A percentile compares a stretch with the other conserved stretches of the same genome.
phyloP scores from a whole-genome alignment of 2,797 vertebrate genomes.

The Morus bassanus region DNA sequence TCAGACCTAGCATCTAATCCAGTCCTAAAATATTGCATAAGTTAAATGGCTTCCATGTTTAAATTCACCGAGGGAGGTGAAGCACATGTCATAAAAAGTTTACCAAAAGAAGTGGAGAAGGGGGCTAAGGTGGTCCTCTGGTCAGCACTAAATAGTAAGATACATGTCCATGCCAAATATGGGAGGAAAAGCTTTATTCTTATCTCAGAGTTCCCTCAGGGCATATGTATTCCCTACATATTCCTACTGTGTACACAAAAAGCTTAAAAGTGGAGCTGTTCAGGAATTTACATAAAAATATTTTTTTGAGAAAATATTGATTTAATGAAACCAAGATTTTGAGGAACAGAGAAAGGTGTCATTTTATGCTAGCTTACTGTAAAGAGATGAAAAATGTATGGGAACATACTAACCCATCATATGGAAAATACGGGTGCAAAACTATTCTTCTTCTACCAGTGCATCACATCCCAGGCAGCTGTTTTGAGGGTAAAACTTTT shows the following conservation, averaged over 20 bases:
- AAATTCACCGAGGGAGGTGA: background rate
- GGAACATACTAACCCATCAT: background rate
- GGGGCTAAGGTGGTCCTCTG: background rate
- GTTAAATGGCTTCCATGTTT: background rate
- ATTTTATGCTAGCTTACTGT: background rate
- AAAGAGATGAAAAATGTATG: background rate
- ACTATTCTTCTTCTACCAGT: background rate
- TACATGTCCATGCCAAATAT: background rate
- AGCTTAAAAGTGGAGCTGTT: background rate
- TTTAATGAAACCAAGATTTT: background rate
- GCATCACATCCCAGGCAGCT: background rate
- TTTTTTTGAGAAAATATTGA: background rate
- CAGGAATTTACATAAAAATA: background rate
- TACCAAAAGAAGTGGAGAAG: background rate
- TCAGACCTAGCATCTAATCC: background rate
- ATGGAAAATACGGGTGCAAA: background rate
- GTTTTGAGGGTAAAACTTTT: background rate
- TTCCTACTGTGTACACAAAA: background rate
- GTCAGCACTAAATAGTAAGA: background rate
- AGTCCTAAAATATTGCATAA: background rate
- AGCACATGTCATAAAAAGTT: background rate
- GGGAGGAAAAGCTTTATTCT: background rate
- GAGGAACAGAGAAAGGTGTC: background rate
- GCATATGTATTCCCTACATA: background rate
- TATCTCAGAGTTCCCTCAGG: background rate